A percentile compares a stretch with the other conserved stretches of the same genome.
phyloP scores from a whole-genome alignment of 2,888 invertebrate genomes.

The Ochlodes sylvanus region DNA sequence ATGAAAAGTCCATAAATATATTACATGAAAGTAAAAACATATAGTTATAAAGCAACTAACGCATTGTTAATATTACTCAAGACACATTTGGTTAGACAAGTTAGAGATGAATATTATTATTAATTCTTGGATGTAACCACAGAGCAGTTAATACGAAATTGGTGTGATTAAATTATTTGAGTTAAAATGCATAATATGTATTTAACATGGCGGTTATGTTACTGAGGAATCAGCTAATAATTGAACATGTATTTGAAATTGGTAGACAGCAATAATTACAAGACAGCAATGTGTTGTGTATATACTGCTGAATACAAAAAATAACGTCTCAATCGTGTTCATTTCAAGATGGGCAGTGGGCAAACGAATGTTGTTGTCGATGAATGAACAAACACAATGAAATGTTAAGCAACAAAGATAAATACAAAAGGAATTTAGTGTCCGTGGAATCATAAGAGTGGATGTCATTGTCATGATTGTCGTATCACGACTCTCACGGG shows the following conservation, averaged over 20 bases:
- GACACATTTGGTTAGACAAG: background rate
- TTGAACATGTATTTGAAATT: background rate
- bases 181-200: background rate
- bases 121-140: background rate
- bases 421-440: slow-evolving; percentile 57
- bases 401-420: slow-evolving; percentile 65
- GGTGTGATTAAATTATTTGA: background rate
- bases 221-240: background rate
- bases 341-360: slow-evolving; percentile 60
- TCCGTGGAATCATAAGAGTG: slow-evolving; percentile 48
- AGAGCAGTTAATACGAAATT: background rate
- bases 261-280: background rate
- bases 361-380: slow-evolving; percentile 52
- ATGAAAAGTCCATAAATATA: background rate
- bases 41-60: background rate
- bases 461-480: slow-evolving; percentile 38
- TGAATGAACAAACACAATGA: slow-evolving; percentile 67
- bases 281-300: background rate
- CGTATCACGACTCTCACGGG: slow-evolving; percentile 36
- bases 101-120: background rate
- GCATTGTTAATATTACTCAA: background rate
- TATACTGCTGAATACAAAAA: slow-evolving; percentile 44
- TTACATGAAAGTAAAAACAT: background rate
- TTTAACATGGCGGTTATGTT: background rate
- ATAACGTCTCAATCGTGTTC: slow-evolving; percentile 71